A percentile compares a stretch with the other conserved stretches of the same genome.
phyloP scores from a whole-genome alignment of 2,797 vertebrate genomes.

The Sparidentex hasta region DNA sequence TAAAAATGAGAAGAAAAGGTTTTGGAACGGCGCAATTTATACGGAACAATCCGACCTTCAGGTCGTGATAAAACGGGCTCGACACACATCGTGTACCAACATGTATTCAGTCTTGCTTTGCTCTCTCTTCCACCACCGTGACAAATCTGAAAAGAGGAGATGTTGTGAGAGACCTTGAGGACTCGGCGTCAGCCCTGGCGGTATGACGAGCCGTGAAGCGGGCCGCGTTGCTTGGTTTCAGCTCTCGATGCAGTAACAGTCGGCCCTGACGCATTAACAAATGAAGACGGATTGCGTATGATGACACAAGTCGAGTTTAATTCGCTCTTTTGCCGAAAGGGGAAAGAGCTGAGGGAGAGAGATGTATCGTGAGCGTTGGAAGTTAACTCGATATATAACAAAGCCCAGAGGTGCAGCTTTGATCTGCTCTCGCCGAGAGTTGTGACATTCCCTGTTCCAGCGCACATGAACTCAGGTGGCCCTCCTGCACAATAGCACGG shows the following conservation, averaged over 20 bases:
- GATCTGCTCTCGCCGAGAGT: conserved; percentile 64
- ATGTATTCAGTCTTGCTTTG: conserved; percentile 8
- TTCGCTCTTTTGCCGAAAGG: conserved; percentile 66
- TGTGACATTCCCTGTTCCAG: conserved; percentile 39
- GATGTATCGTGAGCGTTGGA: conserved; percentile 49
- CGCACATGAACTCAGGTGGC: conserved; percentile 54
- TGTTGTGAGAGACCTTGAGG: conserved; percentile 73
- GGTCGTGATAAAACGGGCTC: conserved; percentile 1
- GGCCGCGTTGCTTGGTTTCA: conserved; percentile 73
- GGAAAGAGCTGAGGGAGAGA: conserved; percentile 43
- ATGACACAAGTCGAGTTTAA: conserved; percentile 77
- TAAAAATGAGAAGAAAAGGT: neutral
- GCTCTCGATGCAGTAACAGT: conserved; percentile 61
- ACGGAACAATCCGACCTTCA: conserved; percentile 30
- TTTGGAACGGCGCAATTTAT: conserved; percentile 11
- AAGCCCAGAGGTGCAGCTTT: conserved; percentile 78
- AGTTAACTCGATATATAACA: conserved; percentile 72
- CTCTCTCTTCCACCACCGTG: conserved; percentile 39
- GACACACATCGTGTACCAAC: conserved; percentile 18
- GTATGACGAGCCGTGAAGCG: conserved; percentile 62
- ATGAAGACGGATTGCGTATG: conserved; percentile 82
- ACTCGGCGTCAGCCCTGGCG: conserved; percentile 48
- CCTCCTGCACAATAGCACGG: conserved; percentile 38
- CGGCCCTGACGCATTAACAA: conserved; percentile 69
- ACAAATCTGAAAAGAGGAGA: conserved; percentile 60